Evolutionary conservation across 2,113 vertebrate genomes (phyloP), one percentile per base, ranked within the genome.

Genomic region (Tyrannus savana): DNA sequence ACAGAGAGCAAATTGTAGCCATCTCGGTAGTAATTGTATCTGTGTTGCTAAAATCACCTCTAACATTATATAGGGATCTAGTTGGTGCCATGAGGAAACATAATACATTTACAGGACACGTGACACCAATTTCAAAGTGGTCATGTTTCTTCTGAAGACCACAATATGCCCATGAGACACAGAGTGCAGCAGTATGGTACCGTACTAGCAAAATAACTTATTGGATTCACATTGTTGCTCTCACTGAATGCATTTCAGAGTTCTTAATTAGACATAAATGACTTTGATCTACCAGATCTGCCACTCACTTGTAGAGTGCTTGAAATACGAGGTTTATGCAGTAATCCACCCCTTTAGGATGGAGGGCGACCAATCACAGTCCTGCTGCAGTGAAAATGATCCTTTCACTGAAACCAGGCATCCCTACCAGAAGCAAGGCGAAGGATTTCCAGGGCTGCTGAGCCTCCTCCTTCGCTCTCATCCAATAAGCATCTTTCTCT

Each of bases 321-420:
- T 44, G 46, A 68, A 84, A 84, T 8, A 60, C 0, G 78, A 94
- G 73, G 44, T 73, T 76, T 44, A 62, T 46, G 44, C 80, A 73
- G 64, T 62, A 92, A 95, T 88, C 56, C 78, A 84, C 41, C 64
- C 73, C 47, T 90, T 91, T 28, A 92, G 84, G 73, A 93, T 77
- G 84, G 39, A 68, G 33, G 37, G 62, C 0, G 7, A 53, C 94
- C 95, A 94, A 83, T 94, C 77, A 37, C 63, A n/a, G 44, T 25
- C 47, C 64, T 89, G 86, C 84, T 94, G 95, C 94, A 93, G 81
- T 88, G 96, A 91, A 95, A 93, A 97, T 5, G 72, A 75, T 93
- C 87, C 87, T 95, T 85, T 81, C 71, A 5, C 10, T 56, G 84
- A 94, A 94, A 84, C 21, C 6, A 59, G 58, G 79, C 84, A 58